These are phyloP conservation scores for Indicator maculatus DNA, from an alignment of 2,113 vertebrate species.

Conservation along the genomic window DNA sequence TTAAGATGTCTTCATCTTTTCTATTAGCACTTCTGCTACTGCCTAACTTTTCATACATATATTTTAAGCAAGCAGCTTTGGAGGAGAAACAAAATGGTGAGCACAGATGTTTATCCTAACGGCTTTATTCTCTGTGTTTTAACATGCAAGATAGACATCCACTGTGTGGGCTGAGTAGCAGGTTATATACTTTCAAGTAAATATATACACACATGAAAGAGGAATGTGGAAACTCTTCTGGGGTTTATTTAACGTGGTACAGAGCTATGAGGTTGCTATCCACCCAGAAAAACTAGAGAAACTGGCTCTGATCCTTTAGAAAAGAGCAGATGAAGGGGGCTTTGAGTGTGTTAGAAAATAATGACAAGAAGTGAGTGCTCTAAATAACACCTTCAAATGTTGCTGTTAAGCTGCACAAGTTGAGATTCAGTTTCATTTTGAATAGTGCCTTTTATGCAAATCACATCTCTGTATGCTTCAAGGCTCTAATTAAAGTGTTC, in stretches of 20 bases:
- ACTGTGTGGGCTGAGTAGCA: not conserved
- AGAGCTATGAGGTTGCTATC: not conserved
- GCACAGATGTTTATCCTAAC: not conserved
- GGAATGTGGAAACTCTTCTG: slow-evolving; percentile 43
- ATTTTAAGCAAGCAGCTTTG: not conserved
- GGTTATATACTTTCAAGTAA: slow-evolving; percentile 1
- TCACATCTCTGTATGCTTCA: slow-evolving; percentile 34
- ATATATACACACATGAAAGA: slow-evolving; percentile 13
- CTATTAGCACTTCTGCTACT: not conserved
- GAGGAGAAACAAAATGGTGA: not conserved
- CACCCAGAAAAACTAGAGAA: slow-evolving; percentile 49
- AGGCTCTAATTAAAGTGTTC: slow-evolving; percentile 47
- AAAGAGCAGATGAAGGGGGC: not conserved
- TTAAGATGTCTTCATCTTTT: not conserved
- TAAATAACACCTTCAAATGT: not conserved
- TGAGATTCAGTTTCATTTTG: not conserved
- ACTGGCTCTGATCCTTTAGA: slow-evolving; percentile 16
- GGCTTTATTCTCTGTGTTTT: not conserved
- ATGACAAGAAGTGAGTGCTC: not conserved
- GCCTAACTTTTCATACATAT: not conserved
- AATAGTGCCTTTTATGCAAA: slow-evolving; percentile 38
- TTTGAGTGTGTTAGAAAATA: slow-evolving; percentile 8
- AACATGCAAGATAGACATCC: not conserved
- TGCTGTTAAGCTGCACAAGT: not conserved
- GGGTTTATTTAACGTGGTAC: not conserved